phyloP scores from a whole-genome alignment of 1,140 invertebrate genomes.

The Daktulosphaira vitifoliae region DNA sequence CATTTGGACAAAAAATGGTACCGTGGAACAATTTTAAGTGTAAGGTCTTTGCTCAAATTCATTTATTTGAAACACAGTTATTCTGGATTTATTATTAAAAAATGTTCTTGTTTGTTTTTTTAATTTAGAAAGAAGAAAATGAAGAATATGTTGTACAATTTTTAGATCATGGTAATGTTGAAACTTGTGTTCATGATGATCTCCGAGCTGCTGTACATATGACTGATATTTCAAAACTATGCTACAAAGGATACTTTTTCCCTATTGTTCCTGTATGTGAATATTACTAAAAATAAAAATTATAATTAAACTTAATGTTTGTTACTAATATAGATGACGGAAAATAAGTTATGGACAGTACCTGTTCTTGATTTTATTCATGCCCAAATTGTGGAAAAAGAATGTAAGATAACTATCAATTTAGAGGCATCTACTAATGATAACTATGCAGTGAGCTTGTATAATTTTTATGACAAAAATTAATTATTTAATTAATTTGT shows the following conservation, averaged over 20 bases:
- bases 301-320: too few species aligned
- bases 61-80: too few species aligned
- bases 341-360: not conserved
- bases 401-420: not conserved
- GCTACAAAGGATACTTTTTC: not conserved
- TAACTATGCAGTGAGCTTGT: not conserved
- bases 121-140: not conserved
- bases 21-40: constrained; percentile 43
- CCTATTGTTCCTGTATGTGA: not conserved
- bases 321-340: not conserved
- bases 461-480: too few species aligned
- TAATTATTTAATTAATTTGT: too few species aligned
- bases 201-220: constrained; percentile 7
- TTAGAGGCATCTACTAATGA: not conserved
- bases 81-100: too few species aligned
- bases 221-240: not conserved
- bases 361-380: not conserved
- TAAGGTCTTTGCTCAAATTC: constrained; percentile 31
- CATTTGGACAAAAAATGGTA: constrained; percentile 52
- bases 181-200: not conserved
- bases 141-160: not conserved
- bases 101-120: not conserved
- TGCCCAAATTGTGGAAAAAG: not conserved
- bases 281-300: too few species aligned
- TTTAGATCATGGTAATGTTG: constrained; percentile 6